These are phyloP conservation scores for Mythimna loreyi DNA, from an alignment of 2,888 invertebrate species.

Conservation along the genomic window DNA sequence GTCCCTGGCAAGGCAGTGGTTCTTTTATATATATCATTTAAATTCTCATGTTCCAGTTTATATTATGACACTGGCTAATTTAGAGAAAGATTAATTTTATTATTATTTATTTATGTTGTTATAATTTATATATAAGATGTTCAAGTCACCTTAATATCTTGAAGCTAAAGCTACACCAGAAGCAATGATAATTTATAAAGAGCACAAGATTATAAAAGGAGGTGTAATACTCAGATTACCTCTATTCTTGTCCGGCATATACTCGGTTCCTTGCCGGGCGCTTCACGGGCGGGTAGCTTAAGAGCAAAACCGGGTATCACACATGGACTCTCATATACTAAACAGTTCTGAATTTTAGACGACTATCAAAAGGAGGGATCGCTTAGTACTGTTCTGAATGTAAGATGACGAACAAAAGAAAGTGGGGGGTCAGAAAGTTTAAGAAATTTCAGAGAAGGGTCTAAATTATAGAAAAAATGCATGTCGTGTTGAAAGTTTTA, in stretches of 20 bases:
- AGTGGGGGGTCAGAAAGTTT: too few species aligned
- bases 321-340: slow-evolving; percentile 24
- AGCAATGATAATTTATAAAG: background rate
- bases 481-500: too few species aligned
- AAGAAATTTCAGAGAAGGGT: too few species aligned
- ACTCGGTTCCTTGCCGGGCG: slow-evolving; percentile 54
- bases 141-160: background rate
- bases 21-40: background rate
- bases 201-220: background rate
- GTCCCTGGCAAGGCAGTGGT: background rate
- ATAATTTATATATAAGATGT: too few species aligned
- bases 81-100: background rate
- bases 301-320: slow-evolving; percentile 53
- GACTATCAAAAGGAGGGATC: background rate
- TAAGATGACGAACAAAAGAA: too few species aligned
- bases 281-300: slow-evolving; percentile 57
- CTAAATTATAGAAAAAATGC: too few species aligned
- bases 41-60: background rate
- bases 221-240: slow-evolving; percentile 43
- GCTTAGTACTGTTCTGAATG: too few species aligned
- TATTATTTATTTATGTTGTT: too few species aligned
- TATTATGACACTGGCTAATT: background rate
- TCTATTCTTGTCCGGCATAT: slow-evolving; percentile 45
- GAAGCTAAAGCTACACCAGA: background rate
- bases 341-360: background rate